These are phyloP conservation scores for Ascidia mentula DNA, from an alignment of 23 tunicate species.

Conservation along the genomic window DNA sequence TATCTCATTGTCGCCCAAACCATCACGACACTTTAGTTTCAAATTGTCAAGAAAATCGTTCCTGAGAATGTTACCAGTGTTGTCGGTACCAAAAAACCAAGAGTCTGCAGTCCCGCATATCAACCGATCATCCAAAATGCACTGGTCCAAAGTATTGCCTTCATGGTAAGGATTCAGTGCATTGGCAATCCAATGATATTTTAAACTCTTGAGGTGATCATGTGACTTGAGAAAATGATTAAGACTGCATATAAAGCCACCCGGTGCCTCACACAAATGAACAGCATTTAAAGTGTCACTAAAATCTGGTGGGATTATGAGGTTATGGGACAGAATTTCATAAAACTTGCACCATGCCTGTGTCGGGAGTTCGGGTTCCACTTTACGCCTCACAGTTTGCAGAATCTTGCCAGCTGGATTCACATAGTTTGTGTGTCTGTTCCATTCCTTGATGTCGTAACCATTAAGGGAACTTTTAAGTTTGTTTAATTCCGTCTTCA, in stretches of 20 bases:
- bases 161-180: slow-evolving; percentile 96
- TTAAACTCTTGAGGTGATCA: background rate
- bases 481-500: slow-evolving; percentile 47
- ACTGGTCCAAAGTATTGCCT: slow-evolving; percentile 73
- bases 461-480: slow-evolving; percentile 68
- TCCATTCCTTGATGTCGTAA: slow-evolving; percentile 69
- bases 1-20: slow-evolving; percentile 21
- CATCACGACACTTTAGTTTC: slow-evolving; percentile 1
- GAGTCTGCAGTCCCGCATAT: slow-evolving; percentile 53
- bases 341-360: slow-evolving; percentile 99
- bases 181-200: slow-evolving; percentile 74
- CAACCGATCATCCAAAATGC: slow-evolving; percentile 80
- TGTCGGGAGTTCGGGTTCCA: slow-evolving; percentile 85
- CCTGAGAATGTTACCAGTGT: slow-evolving; percentile 79
- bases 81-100: slow-evolving; percentile 95
- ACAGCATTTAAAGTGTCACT: slow-evolving; percentile 32
- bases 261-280: slow-evolving; percentile 99
- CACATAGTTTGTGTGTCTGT: slow-evolving; percentile 64
- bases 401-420: slow-evolving; percentile 58
- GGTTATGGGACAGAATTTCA: slow-evolving; percentile 68
- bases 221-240: slow-evolving; percentile 61
- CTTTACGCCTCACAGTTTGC: slow-evolving; percentile 11
- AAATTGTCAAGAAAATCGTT: slow-evolving; percentile 20
- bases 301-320: slow-evolving; percentile 43
- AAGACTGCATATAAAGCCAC: slow-evolving; percentile 85